These are phyloP conservation scores for Pemphredon lugubris DNA, from an alignment of 2,888 invertebrate species.

Conservation along the genomic window DNA sequence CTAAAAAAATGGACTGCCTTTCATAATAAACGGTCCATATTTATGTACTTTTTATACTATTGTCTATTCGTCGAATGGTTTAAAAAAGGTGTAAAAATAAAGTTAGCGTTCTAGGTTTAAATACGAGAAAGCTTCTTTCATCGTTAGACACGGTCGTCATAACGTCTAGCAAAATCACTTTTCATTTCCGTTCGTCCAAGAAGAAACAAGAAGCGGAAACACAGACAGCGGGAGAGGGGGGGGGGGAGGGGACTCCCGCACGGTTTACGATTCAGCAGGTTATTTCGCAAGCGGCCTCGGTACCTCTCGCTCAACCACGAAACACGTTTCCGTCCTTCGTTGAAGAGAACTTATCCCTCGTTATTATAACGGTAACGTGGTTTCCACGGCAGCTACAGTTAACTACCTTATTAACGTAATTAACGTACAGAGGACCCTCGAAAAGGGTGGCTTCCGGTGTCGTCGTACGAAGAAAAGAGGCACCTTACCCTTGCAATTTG, in stretches of 20 bases:
- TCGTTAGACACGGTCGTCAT: no score
- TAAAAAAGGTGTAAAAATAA: no score
- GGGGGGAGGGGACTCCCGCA: not conserved
- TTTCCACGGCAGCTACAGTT: conserved; percentile 49
- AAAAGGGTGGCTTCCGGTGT: conserved; percentile 44
- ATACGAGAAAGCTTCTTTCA: no score
- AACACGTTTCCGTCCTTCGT: conserved; percentile 5
- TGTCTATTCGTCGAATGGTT: no score
- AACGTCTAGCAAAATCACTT: no score
- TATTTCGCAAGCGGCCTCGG: conserved; percentile 2
- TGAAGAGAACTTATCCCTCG: conserved; percentile 30
- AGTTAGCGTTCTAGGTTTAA: no score
- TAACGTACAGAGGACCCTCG: conserved; percentile 57
- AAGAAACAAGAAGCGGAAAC: not conserved
- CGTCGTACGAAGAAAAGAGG: conserved; percentile 45
- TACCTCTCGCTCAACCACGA: not conserved
- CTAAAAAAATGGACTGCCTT: no score
- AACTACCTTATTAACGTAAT: conserved; percentile 72
- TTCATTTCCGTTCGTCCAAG: no score
- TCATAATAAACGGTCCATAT: no score
- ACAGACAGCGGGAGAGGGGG: no score
- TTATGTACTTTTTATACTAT: no score
- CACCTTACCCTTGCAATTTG: conserved; percentile 49
- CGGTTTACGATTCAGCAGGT: not conserved
- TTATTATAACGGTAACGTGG: conserved; percentile 49